Conservation (phyloP, 2,888 invertebrate species). For the Ichneumoninae sp. region DNA sequence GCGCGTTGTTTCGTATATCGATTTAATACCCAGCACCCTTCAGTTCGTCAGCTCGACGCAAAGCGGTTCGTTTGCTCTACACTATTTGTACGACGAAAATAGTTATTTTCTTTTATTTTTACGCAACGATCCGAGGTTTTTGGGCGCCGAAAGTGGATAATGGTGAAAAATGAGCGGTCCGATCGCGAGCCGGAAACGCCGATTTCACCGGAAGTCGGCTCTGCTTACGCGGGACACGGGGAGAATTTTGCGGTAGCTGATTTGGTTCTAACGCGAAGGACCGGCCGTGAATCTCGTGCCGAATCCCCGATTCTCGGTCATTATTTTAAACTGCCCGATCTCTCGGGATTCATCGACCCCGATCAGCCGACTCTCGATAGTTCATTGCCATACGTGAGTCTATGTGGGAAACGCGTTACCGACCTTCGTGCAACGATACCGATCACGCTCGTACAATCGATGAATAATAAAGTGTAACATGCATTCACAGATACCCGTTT, state of each 20-base stretch:
- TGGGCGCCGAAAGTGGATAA: slow-evolving; percentile 30
- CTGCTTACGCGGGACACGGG: slow-evolving; percentile 14
- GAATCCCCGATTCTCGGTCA: slow-evolving; percentile 87
- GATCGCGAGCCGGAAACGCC: slow-evolving; percentile 26
- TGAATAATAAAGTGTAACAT: neutral
- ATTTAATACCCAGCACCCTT: slow-evolving; percentile 49
- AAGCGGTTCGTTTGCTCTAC: neutral
- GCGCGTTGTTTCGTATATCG: slow-evolving; percentile 50
- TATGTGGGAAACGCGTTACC: neutral
- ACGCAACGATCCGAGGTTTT: neutral
- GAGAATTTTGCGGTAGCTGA: slow-evolving; percentile 1
- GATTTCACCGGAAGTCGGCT: slow-evolving; percentile 26
- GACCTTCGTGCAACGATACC: slow-evolving; percentile 2
- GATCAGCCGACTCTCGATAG: slow-evolving; percentile 87
- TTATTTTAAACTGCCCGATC: slow-evolving; percentile 85
- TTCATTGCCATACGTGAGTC: slow-evolving; percentile 86
- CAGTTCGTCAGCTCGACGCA: slow-evolving; percentile 8
- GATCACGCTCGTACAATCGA: neutral
- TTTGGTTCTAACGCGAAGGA: slow-evolving; percentile 3
- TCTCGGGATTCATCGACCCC: slow-evolving; percentile 84
- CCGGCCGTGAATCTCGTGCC: neutral
- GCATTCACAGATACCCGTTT: slow-evolving; percentile 88
- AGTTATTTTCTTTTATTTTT: neutral
- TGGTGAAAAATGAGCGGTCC: slow-evolving; percentile 20
- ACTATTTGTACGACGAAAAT: neutral